Percentiles rank a stretch among this genome's conserved stretches.
These are phyloP conservation scores for Ceratothoa steindachneri DNA, from an alignment of 2,888 invertebrate genomes.

Conservation along the genomic window DNA sequence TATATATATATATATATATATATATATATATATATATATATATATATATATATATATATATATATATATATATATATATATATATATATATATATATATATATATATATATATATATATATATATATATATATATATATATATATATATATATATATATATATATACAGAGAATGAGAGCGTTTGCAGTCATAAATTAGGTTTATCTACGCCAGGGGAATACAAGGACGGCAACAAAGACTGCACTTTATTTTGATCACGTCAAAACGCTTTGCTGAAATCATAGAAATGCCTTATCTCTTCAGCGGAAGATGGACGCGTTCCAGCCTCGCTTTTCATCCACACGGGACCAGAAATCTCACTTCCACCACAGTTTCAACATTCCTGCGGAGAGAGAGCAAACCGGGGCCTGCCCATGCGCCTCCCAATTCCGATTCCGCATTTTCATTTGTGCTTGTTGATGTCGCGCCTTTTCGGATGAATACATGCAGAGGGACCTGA, in stretches of 20 bases:
- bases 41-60: neutral
- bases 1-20: neutral
- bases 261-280: constrained; percentile 47
- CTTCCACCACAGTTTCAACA: constrained; percentile 8
- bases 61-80: neutral
- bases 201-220: constrained; percentile 47
- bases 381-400: constrained; percentile 14
- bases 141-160: constrained; percentile 3
- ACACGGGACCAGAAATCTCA: constrained; percentile 19
- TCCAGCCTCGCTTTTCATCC: constrained; percentile 6
- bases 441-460: no score
- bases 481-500: no score
- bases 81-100: neutral
- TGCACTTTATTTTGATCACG: constrained; percentile 47
- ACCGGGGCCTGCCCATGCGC: no score
- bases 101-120: neutral
- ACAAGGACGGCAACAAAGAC: constrained; percentile 43
- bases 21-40: neutral
- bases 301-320: constrained; percentile 17
- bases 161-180: neutral
- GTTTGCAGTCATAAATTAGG: constrained; percentile 36
- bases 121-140: neutral
- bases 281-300: constrained; percentile 41
- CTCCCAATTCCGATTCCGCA: no score
- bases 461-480: no score